Base-by-base conservation (phyloP, 2,797 vertebrate species). In the Clamator glandarius region DNA sequence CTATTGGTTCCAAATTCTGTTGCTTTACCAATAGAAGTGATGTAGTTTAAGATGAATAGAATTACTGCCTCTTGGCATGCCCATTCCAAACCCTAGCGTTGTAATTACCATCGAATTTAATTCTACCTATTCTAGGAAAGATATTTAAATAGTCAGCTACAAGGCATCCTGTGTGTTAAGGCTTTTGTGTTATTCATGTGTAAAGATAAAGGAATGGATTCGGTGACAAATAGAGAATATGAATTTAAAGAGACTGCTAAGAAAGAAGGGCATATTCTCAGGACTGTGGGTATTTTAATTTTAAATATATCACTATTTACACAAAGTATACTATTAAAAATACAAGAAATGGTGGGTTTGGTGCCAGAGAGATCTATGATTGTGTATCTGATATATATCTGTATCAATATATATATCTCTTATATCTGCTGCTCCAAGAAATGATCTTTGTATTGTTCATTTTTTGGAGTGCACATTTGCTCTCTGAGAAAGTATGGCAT, bases 61-160 rank as follows among this genome's bases (percentile, higher is more conserved):
- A 52, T 76, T 78, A 84, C 17, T 6, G 15, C 57, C 33, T 64
- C 8, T 3, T 85, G 68, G 35, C 64, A 77, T 64, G 80, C 29
- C 20, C 28, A 35, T 62, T 87, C 72, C 51, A 74, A 54, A 89
- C 41, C 14, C 21, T 92, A 72, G 67, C 50, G 39, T 51, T 89
- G 36, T 75, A 84, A 86, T 92, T 89, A 58, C 29, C 63, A 52
- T 83, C 33, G 87, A 50, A 92, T 85, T 64, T 64, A 83, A 91
- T 87, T 84, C 42, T 91, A 46, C 10, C 21, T 77, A 13, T 91
- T 84, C 15, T 66, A 68, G 58, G 25, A 90, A 92, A 83, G 33
- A 39, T 12, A 66, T 62, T 25, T 73, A 90, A 87, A 18, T 44
- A 20, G 89, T 87, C 95, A 93, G 57, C 44, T 82, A 51, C 39